Conservation (phyloP, 2,888 invertebrate genomes). For the Actias luna region DNA sequence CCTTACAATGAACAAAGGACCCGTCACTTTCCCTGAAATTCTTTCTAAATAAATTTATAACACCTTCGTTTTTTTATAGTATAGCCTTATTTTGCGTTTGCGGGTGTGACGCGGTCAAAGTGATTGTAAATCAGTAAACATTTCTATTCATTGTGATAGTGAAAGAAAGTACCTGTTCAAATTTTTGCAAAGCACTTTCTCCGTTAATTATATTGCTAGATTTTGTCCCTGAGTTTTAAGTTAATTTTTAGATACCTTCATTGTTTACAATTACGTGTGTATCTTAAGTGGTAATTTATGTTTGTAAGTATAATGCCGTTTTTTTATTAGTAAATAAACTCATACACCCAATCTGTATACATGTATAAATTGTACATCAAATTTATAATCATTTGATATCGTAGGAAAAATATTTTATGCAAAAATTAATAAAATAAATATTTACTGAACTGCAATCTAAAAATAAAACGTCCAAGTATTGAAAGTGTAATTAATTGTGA, state of each 20-base stretch:
- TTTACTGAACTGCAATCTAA: too few relatives aligned
- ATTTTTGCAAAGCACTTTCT: slow-evolving; percentile 53
- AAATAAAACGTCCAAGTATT: too few relatives aligned
- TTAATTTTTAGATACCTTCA: neutral
- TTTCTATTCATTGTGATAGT: slow-evolving; percentile 52
- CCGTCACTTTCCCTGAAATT: slow-evolving; percentile 69
- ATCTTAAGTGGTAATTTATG: too few relatives aligned
- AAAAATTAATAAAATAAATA: too few relatives aligned
- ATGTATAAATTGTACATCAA: too few relatives aligned
- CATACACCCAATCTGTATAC: too few relatives aligned
- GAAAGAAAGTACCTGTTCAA: slow-evolving; percentile 65
- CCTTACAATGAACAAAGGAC: slow-evolving; percentile 33
- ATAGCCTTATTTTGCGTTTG: slow-evolving; percentile 61
- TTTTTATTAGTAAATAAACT: too few relatives aligned
- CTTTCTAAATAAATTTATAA: slow-evolving; percentile 48
- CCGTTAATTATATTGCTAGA: slow-evolving; percentile 19
- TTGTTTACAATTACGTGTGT: too few relatives aligned
- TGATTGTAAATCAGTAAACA: slow-evolving; percentile 71
- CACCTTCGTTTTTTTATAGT: slow-evolving; percentile 59
- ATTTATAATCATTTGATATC: too few relatives aligned
- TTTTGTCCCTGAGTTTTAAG: neutral
- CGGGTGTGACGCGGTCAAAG: slow-evolving; percentile 51
- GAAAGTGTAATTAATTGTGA: too few relatives aligned
- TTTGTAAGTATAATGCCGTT: too few relatives aligned
- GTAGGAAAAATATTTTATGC: too few relatives aligned